A percentile compares a stretch with the other conserved stretches of the same genome.
Conservation (phyloP, 2,888 invertebrate genomes). For the Chloroclystis v-ata region DNA sequence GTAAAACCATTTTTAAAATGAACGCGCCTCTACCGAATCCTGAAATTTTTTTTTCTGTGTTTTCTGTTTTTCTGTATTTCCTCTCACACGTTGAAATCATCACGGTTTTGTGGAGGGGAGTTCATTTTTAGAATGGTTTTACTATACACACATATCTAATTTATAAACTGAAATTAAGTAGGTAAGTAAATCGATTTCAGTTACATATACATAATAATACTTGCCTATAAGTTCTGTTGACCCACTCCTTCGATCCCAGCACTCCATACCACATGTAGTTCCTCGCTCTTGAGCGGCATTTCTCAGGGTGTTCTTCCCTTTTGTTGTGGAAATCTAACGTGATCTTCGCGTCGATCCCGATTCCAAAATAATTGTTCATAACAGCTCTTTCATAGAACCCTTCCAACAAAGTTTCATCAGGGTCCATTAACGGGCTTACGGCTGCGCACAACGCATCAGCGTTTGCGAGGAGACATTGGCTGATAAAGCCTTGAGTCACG, state of each 20-base stretch:
- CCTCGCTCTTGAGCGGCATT: conserved; percentile 94
- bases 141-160: too few species aligned
- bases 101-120: too few species aligned
- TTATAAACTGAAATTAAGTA: too few species aligned
- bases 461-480: conserved; percentile 95
- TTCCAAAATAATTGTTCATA: conserved; percentile 99
- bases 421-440: conserved; percentile 96
- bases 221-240: conserved; percentile 92
- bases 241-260: conserved; percentile 86
- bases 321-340: conserved; percentile 98
- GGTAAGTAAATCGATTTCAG: too few species aligned
- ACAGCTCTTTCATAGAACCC: conserved; percentile 96
- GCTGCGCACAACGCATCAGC: conserved; percentile 97
- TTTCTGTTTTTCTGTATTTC: too few species aligned
- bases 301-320: conserved; percentile 97
- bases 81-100: too few species aligned
- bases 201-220: too few species aligned
- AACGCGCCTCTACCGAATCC: too few species aligned
- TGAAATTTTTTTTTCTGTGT: too few species aligned
- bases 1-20: too few species aligned
- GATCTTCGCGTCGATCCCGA: conserved; percentile 98
- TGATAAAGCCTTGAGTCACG: conserved; percentile 90
- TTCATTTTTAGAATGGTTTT: too few species aligned
- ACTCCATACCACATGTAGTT: conserved; percentile 98
- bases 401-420: conserved; percentile 91